Percentiles rank a stretch among this genome's conserved stretches.
These are phyloP conservation scores for Cathartes aura DNA, from an alignment of 2,113 vertebrate genomes.

Conservation along the genomic window DNA sequence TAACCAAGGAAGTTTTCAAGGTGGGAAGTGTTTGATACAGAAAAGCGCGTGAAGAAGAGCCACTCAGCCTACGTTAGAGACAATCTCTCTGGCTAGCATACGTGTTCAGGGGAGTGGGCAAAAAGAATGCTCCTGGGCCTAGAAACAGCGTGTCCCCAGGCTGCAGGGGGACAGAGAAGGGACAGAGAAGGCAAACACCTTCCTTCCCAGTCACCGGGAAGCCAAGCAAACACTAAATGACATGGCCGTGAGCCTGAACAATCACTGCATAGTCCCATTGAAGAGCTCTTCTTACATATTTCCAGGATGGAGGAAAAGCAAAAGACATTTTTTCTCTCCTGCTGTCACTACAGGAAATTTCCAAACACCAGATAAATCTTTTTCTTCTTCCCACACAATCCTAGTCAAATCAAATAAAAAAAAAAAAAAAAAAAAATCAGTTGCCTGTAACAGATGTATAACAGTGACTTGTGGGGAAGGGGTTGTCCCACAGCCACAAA, in stretches of 20 bases:
- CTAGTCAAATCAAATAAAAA: neutral
- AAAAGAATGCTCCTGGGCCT: neutral
- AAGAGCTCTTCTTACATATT: neutral
- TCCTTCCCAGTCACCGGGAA: neutral
- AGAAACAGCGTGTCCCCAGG: neutral
- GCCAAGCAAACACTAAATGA: neutral
- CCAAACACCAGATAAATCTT: neutral
- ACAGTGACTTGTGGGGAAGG: neutral
- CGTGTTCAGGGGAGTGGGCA: rapidly evolving
- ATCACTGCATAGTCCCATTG: rapidly evolving
- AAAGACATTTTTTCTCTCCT: neutral
- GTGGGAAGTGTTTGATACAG: constrained; percentile 64
- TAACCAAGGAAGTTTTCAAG: constrained; percentile 66
- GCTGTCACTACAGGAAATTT: neutral
- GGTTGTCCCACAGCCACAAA: neutral
- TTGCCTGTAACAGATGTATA: neutral
- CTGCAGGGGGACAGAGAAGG: neutral
- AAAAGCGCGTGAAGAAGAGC: neutral
- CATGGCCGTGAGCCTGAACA: rapidly evolving
- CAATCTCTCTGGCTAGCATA: neutral
- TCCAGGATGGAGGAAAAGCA: neutral
- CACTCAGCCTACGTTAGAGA: neutral
- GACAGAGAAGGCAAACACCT: neutral
- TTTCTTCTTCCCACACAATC: neutral
- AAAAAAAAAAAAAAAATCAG: neutral